A percentile compares a stretch with the other conserved stretches of the same genome.
Evolutionary conservation across 2,797 vertebrate genomes (phyloP).

Genomic region (Cryptoprocta ferox): DNA sequence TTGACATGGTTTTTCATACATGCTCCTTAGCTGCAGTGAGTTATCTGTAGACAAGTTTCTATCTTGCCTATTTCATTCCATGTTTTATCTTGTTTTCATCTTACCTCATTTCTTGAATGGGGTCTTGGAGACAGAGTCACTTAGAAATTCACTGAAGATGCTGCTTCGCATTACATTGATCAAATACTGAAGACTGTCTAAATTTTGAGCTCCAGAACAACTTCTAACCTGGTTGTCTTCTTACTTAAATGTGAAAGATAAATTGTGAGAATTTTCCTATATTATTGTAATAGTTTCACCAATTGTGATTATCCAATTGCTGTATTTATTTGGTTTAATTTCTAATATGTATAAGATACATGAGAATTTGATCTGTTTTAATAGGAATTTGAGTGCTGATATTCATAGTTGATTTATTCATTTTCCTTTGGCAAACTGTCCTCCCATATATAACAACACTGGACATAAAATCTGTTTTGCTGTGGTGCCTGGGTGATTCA

Average conservation of each 20-base stretch:
- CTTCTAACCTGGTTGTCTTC: not conserved
- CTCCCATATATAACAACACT: not conserved
- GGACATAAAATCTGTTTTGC: not conserved
- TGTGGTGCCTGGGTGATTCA: too few species aligned
- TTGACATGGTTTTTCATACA: not conserved
- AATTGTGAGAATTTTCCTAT: not conserved
- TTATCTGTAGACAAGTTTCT: not conserved
- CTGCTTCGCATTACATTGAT: not conserved
- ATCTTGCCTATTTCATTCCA: not conserved
- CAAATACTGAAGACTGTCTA: not conserved
- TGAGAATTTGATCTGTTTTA: not conserved
- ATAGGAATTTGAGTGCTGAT: not conserved
- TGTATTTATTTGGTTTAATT: not conserved
- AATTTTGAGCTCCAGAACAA: not conserved
- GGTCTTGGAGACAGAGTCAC: not conserved
- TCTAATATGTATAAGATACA: not conserved
- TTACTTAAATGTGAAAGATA: not conserved
- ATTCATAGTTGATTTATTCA: not conserved
- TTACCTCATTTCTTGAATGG: not conserved
- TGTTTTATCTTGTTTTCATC: not conserved
- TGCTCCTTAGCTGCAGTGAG: not conserved
- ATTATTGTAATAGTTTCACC: not conserved
- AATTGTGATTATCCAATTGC: not conserved
- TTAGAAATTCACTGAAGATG: not conserved
- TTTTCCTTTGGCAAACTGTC: not conserved